Evolutionary conservation across 1,140 invertebrate genomes (phyloP), one percentile per base, ranked within the genome.

Genomic region (Triops cancriformis): DNA sequence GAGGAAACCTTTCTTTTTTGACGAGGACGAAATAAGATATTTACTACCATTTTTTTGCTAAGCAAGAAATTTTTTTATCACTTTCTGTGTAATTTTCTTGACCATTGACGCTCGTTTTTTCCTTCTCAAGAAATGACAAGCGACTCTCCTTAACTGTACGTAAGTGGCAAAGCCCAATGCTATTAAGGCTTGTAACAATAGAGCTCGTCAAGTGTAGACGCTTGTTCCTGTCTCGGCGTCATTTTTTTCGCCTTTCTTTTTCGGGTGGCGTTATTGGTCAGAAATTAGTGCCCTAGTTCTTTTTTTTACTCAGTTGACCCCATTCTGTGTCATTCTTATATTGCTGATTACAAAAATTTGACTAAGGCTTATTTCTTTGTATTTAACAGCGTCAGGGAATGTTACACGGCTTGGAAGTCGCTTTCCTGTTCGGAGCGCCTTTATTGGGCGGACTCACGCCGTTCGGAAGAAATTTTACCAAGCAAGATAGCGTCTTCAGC

Each of bases 401-500:
- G 23, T 26, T 78, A 23, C 77, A 78, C 73, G 77, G 77, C 72
- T 74, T 78, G n/a, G 77, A 78, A 28, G 43, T 78, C 31, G 73
- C 77, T 12, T 45, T 78, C 27, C 27, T 78, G 14, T 43, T 78
- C 73, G 77, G 77, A 23, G 37, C 77, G 42, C 31, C 77, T 73
- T 43, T 76, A 41, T 37, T 43, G 37, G 73, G 72, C 77, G 74
- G 74, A 41, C 74, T 43, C 41, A 43, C 27, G 26, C 45, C 77
- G 28, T 93, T 92, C 82, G 88, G 88, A 73, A 87, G 87, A 74
- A 88, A 90, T 79, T 96, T 92, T 84, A 91, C 89, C 64, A 87
- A 87, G 75, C 86, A 90, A 73, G 94, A 96, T 85, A 89, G 88
- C 80, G 85, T 92, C n/a, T 87, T 96, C 77, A 92, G 93, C 43